Base-by-base conservation (phyloP, 2,888 invertebrate species). In the Germaria angustata region DNA sequence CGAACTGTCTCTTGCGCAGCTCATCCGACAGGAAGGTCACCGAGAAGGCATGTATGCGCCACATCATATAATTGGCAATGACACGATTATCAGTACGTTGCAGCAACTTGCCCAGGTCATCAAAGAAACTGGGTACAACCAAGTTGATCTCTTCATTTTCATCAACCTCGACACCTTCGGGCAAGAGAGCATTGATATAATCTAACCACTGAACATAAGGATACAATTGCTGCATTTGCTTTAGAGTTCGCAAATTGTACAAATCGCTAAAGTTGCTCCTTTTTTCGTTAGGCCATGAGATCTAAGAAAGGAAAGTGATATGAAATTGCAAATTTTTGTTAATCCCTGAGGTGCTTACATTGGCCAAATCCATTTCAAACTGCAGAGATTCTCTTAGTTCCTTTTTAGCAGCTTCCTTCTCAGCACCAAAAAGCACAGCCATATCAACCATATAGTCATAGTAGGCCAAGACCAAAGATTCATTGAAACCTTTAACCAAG, bases 221-320 rank as follows among this genome's bases (percentile, higher is more conserved):
- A 92, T 95, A 97, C 86, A 94, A 94, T 51, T 92, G 87, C 88
- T 96, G 94, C 46, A 99, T 91, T 86, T 98, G 93, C 1, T 92
- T 90, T n/a, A 98, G 92, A 0, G 95, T 95, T 94, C 96, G 97
- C 7, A 97, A 96, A 87, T 98, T 98, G 92, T 98, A 98, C n/a
- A 98, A 92, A 85, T 95, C 95, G 5, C 96, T 95, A 8, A 97
- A 96, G 90, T 98, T 97, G 84, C 98, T 94, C 53, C 98, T 94
- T 91, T 98, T 96, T 89, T 98, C 98, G 86, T 95, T 94, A 5
- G 97, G 97, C 89, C 96, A 92, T 6, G 96, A 96, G 87, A 96
- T 96, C 96, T 96, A 89, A 5, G 0, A 44, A 11, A 15, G 5
- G 0, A n/a, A n/a, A 6, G 34, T 3, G 4, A 6, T 13, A 15